These are phyloP conservation scores for Drosophila biarmipes DNA, from an alignment of 1,140 invertebrate species.

Conservation along the genomic window DNA sequence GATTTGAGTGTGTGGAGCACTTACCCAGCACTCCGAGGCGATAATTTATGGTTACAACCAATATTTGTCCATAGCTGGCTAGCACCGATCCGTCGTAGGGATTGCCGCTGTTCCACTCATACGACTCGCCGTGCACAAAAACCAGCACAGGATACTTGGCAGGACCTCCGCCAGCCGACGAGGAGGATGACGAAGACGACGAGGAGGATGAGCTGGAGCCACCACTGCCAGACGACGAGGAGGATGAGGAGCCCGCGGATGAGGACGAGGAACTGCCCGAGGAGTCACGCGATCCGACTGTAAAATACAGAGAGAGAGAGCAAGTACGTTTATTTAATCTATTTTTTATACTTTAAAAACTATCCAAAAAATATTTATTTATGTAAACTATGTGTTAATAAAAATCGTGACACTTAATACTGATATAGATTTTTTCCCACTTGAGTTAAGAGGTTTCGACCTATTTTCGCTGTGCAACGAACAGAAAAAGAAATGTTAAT, in stretches of 20 bases:
- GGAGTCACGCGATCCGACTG: conserved; percentile 89
- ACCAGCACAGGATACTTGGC: conserved; percentile 94
- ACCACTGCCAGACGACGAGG: conserved; percentile 30
- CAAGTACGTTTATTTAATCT: too few species aligned
- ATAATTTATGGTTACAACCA: conserved; percentile 99
- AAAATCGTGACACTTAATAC: too few species aligned
- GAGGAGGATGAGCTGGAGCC: conserved; percentile 36
- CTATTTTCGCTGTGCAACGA: conserved; percentile 1
- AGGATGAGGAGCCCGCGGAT: conserved; percentile 27
- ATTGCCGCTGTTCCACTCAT: conserved; percentile 98
- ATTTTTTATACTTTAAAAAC: too few species aligned
- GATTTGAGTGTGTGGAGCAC: conserved; percentile 80
- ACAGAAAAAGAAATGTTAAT: conserved; percentile 35
- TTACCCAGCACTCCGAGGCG: conserved; percentile 97
- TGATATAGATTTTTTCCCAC: too few species aligned
- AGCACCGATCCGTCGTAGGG: conserved; percentile 97
- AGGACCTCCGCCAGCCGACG: conserved; percentile 55
- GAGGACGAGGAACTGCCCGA: conserved; percentile 59
- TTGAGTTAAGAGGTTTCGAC: too few species aligned
- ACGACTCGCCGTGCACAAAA: conserved; percentile 98
- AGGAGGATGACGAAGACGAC: conserved; percentile 42
- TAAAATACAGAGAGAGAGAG: conserved; percentile 57
- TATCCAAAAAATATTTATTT: too few species aligned
- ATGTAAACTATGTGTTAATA: too few species aligned
- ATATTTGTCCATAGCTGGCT: conserved; percentile 95